A percentile compares a stretch with the other conserved stretches of the same genome.
phyloP scores from a whole-genome alignment of 2,113 vertebrate genomes.

The Nycticebus coucang region DNA sequence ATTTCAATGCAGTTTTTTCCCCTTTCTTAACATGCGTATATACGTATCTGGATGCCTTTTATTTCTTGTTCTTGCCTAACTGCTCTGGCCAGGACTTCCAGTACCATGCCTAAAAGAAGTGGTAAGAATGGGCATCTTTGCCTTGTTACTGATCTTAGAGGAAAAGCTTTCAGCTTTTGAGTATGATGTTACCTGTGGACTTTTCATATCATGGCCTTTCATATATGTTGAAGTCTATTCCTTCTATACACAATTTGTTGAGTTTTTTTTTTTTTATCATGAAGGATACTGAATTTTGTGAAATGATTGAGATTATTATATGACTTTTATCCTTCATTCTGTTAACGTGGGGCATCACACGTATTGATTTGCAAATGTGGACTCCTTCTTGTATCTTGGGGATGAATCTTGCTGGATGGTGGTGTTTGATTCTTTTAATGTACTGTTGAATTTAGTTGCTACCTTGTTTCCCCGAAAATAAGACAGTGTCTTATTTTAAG shows the following conservation, averaged over 20 bases:
- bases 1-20: too few relatives aligned
- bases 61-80: not conserved
- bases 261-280: not conserved
- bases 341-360: not conserved
- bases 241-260: not conserved
- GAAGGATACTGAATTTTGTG: not conserved
- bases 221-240: not conserved
- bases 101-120: not conserved
- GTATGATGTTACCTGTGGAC: not conserved
- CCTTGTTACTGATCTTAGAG: not conserved
- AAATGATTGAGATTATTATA: not conserved
- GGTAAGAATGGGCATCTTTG: not conserved
- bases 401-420: not conserved
- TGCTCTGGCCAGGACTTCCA: not conserved
- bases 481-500: too few relatives aligned
- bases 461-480: too few relatives aligned
- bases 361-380: not conserved
- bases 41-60: not conserved
- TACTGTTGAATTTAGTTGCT: not conserved
- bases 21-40: too few relatives aligned
- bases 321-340: too few relatives aligned
- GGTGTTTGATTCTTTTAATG: not conserved
- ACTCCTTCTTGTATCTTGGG: not conserved
- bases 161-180: not conserved
- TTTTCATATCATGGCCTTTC: not conserved